Percentiles rank a stretch among this genome's conserved stretches.
Evolutionary conservation across 2,888 invertebrate genomes (phyloP).

Genomic region (Eudemis profundana): DNA sequence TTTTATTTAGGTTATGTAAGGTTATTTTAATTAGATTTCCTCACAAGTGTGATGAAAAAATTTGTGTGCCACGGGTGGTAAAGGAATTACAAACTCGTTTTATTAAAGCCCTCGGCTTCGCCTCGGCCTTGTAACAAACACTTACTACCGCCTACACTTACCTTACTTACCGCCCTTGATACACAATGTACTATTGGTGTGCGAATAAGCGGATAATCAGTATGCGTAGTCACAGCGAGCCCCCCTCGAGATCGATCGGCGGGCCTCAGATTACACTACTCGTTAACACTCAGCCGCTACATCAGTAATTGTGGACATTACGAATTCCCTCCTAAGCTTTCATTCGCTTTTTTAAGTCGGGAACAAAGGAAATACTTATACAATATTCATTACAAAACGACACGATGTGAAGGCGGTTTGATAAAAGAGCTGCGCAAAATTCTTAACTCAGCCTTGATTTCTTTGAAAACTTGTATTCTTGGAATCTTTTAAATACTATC

Average conservation of each 20-base stretch:
- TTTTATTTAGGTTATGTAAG: too few relatives aligned
- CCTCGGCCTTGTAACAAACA: too few relatives aligned
- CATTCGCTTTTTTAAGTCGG: conserved; percentile 5
- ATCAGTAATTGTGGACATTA: conserved; percentile 15
- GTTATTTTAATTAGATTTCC: too few relatives aligned
- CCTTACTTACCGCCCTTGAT: too few relatives aligned
- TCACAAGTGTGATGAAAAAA: too few relatives aligned
- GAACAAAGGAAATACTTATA: conserved; percentile 11
- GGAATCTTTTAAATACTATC: not conserved
- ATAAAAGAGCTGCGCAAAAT: not conserved
- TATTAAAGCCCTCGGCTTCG: too few relatives aligned
- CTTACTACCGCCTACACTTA: too few relatives aligned
- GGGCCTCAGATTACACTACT: conserved; percentile 27
- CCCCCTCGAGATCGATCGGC: conserved; percentile 23
- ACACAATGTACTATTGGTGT: too few relatives aligned
- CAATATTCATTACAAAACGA: conserved; percentile 21
- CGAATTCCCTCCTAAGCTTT: conserved; percentile 15
- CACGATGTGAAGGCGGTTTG: conserved; percentile 7
- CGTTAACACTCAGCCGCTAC: conserved; percentile 14
- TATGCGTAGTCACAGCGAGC: conserved; percentile 30
- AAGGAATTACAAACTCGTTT: too few relatives aligned
- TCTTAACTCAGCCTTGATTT: not conserved
- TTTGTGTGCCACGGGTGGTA: too few relatives aligned
- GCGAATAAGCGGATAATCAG: conserved; percentile 20
- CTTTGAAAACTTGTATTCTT: not conserved